Evolutionary conservation across 2,888 invertebrate species (phyloP).

Genomic region (Erynnis tages): DNA sequence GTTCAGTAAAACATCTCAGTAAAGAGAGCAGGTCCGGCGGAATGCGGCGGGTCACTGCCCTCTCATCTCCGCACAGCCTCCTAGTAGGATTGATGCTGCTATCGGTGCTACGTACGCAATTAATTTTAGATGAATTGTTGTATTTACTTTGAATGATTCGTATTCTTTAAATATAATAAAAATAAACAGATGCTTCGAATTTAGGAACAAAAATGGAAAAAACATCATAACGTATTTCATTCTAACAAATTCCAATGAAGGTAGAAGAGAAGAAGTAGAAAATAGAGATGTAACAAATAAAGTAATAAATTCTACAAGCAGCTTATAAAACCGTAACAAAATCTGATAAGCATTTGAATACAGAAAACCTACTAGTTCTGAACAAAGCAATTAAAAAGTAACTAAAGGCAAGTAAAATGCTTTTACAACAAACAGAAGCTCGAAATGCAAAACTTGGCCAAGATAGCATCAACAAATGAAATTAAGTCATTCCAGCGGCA

Average conservation of each 20-base stretch:
- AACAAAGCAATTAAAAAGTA: constrained; percentile 1
- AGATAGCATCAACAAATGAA: constrained; percentile 26
- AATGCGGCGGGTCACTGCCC: constrained; percentile 76
- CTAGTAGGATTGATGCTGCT: constrained; percentile 64
- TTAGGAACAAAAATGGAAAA: too few species aligned
- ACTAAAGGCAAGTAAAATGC: not conserved
- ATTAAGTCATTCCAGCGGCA: constrained; percentile 26
- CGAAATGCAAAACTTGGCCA: constrained; percentile 19
- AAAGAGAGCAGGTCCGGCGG: constrained; percentile 73
- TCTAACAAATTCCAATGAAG: too few species aligned
- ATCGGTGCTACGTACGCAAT: constrained; percentile 34
- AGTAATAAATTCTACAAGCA: too few species aligned
- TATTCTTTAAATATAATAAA: too few species aligned
- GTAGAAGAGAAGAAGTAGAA: too few species aligned
- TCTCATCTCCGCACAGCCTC: constrained; percentile 52
- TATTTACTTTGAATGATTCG: too few species aligned
- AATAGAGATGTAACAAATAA: too few species aligned
- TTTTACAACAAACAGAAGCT: constrained; percentile 21
- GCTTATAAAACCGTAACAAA: not conserved
- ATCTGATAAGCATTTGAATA: too few species aligned
- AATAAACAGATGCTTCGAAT: too few species aligned
- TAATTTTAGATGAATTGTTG: constrained; percentile 42
- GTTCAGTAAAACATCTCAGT: constrained; percentile 42
- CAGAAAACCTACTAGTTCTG: not conserved
- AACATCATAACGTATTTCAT: too few species aligned